These are phyloP conservation scores for Drosophila sproati DNA, from an alignment of 1,140 invertebrate species.

Conservation along the genomic window DNA sequence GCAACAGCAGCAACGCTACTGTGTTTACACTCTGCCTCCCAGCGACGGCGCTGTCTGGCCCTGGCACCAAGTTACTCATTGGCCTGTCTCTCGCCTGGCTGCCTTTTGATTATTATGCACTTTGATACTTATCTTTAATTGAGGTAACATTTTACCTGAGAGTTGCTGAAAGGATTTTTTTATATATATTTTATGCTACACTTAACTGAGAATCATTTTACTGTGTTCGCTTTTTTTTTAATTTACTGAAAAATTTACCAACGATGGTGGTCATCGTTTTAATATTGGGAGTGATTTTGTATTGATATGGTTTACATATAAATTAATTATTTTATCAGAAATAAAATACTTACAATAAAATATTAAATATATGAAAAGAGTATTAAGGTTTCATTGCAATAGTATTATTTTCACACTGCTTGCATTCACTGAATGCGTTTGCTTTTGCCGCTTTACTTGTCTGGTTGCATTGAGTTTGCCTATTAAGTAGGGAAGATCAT, in stretches of 20 bases:
- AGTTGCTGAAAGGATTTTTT: constrained; percentile 27
- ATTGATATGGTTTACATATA: no score
- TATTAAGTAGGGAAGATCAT: constrained; percentile 76
- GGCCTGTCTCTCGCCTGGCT: constrained; percentile 70
- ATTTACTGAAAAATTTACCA: constrained; percentile 23
- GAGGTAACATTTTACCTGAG: constrained; percentile 68
- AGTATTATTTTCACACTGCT: not conserved
- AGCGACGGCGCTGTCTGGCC: constrained; percentile 36
- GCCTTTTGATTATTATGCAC: constrained; percentile 81
- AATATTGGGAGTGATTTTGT: not conserved
- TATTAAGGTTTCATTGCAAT: constrained; percentile 13
- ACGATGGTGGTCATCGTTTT: constrained; percentile 7
- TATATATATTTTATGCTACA: constrained; percentile 36
- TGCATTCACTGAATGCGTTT: constrained; percentile 39
- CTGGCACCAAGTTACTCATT: constrained; percentile 53
- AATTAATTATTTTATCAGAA: not conserved
- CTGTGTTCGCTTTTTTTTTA: not conserved
- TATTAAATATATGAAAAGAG: constrained; percentile 16
- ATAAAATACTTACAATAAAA: not conserved
- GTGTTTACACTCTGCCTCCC: constrained; percentile 45
- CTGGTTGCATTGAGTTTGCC: constrained; percentile 52
- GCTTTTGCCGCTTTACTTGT: constrained; percentile 43
- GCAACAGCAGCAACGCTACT: constrained; percentile 13
- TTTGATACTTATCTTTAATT: constrained; percentile 83
- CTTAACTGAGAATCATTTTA: constrained; percentile 38